Evolutionary conservation across 2,797 vertebrate species (phyloP).

Genomic region (Cryptoprocta ferox): DNA sequence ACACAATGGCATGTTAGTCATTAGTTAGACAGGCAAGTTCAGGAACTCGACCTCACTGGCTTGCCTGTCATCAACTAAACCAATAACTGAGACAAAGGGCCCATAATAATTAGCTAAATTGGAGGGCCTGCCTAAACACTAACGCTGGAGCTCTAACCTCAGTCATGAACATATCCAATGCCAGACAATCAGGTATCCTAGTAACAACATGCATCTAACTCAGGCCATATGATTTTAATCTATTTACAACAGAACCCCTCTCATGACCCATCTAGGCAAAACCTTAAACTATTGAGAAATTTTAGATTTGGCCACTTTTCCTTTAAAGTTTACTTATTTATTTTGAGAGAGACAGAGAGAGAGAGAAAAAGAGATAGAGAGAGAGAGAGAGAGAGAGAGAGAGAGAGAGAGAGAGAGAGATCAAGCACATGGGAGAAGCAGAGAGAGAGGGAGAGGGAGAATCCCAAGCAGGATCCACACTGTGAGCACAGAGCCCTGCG

Average conservation of each 20-base stretch:
- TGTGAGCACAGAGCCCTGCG: too few species aligned
- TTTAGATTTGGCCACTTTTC: background rate
- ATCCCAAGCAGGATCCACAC: too few species aligned
- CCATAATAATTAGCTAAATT: background rate
- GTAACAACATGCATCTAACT: background rate
- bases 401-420: too few species aligned
- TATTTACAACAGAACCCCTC: background rate
- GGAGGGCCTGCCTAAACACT: background rate
- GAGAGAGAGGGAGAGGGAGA: too few species aligned
- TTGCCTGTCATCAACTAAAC: background rate
- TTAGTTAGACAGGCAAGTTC: too few species aligned
- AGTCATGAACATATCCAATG: background rate
- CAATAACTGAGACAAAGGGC: background rate
- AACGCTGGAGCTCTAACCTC: background rate
- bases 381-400: too few species aligned
- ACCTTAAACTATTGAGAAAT: background rate
- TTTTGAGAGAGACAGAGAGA: too few species aligned
- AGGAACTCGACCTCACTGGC: background rate
- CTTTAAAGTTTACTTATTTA: too few species aligned
- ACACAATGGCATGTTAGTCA: too few species aligned
- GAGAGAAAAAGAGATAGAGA: too few species aligned
- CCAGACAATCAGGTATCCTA: background rate
- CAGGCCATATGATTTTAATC: background rate
- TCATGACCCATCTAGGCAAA: background rate
- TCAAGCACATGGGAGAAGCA: too few species aligned